Evolutionary conservation across 2,888 invertebrate species (phyloP).

Genomic region (Cheilosia vernalis): DNA sequence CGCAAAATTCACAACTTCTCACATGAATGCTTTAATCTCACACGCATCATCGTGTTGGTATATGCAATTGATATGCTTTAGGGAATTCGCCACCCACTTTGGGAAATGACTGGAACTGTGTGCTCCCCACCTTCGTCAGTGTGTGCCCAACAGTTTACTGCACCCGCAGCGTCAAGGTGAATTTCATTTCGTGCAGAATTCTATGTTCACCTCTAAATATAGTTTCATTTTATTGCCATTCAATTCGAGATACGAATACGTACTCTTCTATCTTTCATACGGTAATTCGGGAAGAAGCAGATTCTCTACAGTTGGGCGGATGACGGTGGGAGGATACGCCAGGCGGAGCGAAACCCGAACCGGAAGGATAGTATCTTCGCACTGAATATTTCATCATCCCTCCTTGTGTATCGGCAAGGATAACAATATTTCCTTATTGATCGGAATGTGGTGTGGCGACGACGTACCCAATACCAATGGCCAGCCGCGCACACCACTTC

Average conservation of each 20-base stretch:
- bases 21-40: slow-evolving; percentile 43
- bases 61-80: slow-evolving; percentile 32
- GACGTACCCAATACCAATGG: not conserved
- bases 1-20: slow-evolving; percentile 36
- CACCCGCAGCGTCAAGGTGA: no score
- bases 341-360: not conserved
- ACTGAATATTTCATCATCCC: slow-evolving; percentile 37
- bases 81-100: not conserved
- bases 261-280: not conserved
- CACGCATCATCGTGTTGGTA: slow-evolving; percentile 43
- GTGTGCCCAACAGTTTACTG: no score
- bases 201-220: slow-evolving; percentile 7
- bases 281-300: not conserved
- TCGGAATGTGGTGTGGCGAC: not conserved
- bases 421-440: slow-evolving; percentile 37
- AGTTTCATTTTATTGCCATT: slow-evolving; percentile 41
- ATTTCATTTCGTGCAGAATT: no score
- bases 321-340: not conserved
- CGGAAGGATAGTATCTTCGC: slow-evolving; percentile 15
- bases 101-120: no score
- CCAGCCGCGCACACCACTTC: not conserved
- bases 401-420: slow-evolving; percentile 1
- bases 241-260: slow-evolving; percentile 10
- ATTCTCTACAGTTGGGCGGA: no score
- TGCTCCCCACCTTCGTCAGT: no score